Evolutionary conservation across 2,888 invertebrate genomes (phyloP).

Genomic region (Athalia cordata): DNA sequence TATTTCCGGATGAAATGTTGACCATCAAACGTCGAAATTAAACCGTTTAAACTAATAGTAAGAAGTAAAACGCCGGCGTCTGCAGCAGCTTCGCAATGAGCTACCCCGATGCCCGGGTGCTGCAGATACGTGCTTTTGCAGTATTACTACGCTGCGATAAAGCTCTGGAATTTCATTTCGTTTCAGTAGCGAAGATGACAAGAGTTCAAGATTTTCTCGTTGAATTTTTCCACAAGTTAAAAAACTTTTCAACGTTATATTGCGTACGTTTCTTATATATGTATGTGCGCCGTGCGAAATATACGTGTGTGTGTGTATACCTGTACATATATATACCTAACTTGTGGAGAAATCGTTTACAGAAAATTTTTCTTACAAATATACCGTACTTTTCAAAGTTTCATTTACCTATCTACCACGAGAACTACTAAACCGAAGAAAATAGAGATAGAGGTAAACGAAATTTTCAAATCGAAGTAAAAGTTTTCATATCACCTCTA

Average conservation of each 20-base stretch:
- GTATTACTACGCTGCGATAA: no score
- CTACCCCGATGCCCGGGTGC: not conserved
- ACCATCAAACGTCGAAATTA: slow-evolving; percentile 5
- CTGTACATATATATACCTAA: not conserved
- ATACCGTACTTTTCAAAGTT: not conserved
- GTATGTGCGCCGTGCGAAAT: no score
- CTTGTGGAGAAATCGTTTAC: slow-evolving; percentile 4
- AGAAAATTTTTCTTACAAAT: not conserved
- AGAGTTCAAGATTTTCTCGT: no score
- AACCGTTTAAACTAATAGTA: not conserved
- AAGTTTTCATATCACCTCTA: slow-evolving; percentile 18
- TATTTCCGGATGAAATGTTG: not conserved
- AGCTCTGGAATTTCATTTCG: no score
- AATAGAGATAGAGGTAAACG: not conserved
- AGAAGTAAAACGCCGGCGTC: not conserved
- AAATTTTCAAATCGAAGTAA: not conserved
- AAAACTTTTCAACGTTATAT: no score
- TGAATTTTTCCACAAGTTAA: no score
- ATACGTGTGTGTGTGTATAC: slow-evolving; percentile 2
- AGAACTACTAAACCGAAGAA: no score
- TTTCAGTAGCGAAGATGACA: no score
- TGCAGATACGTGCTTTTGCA: not conserved
- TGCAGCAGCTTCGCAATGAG: not conserved
- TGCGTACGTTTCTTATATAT: no score
- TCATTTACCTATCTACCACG: no score